Conservation (phyloP, 2,888 invertebrate genomes). For the Catocala sponsa region DNA sequence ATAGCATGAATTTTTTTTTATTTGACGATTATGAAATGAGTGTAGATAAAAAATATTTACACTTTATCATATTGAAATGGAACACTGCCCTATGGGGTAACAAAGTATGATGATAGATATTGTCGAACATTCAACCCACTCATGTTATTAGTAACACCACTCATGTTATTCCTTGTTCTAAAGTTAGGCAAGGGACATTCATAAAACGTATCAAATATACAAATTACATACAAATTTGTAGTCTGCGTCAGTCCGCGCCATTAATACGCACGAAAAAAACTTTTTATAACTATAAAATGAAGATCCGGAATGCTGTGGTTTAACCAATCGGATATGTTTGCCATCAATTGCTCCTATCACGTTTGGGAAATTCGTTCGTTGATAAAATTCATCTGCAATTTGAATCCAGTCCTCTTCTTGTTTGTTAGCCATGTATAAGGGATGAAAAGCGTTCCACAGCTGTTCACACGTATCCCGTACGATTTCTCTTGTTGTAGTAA, state of each 20-base stretch:
- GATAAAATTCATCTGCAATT: slow-evolving; percentile 51
- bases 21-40: too few species aligned
- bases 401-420: slow-evolving; percentile 44
- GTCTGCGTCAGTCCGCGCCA: slow-evolving; percentile 43
- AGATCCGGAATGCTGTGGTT: slow-evolving; percentile 45
- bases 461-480: slow-evolving; percentile 48
- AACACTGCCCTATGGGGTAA: too few species aligned
- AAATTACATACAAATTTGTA: slow-evolving; percentile 44
- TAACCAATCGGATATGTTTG: slow-evolving; percentile 50
- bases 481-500: slow-evolving; percentile 43
- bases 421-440: slow-evolving; percentile 22
- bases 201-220: too few species aligned
- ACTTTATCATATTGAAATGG: too few species aligned
- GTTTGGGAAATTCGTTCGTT: slow-evolving; percentile 58
- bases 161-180: too few species aligned
- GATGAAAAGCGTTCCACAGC: slow-evolving; percentile 36
- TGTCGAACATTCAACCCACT: too few species aligned
- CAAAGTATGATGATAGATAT: too few species aligned
- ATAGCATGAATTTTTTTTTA: too few species aligned
- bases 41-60: too few species aligned
- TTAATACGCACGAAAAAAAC: slow-evolving; percentile 37
- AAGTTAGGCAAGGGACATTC: too few species aligned
- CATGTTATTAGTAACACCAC: too few species aligned
- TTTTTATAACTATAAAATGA: slow-evolving; percentile 54
- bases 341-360: slow-evolving; percentile 55